A percentile compares a stretch with the other conserved stretches of the same genome.
Conservation (phyloP, 2,888 invertebrate species). For the Lomographa bimaculata region DNA sequence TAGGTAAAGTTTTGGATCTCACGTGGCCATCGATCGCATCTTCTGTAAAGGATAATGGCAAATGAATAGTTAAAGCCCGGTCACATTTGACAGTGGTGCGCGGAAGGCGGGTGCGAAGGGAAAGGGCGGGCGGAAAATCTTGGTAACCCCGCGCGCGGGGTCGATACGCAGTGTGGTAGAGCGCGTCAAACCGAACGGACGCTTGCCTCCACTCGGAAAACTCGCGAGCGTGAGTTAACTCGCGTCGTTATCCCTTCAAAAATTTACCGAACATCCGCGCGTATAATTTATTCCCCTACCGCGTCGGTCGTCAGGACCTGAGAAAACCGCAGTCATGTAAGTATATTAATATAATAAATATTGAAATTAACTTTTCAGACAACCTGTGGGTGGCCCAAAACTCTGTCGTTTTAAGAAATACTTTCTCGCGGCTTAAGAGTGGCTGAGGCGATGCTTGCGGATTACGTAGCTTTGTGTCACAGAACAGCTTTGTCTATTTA, state of each 20-base stretch:
- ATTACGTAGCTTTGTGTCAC: slow-evolving; percentile 3
- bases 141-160: slow-evolving; percentile 60
- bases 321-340: slow-evolving; percentile 15
- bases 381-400: slow-evolving; percentile 17
- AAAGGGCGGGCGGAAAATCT: slow-evolving; percentile 48
- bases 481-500: not conserved
- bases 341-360: not conserved
- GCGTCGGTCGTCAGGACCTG: slow-evolving; percentile 8
- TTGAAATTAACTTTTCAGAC: not conserved
- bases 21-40: slow-evolving; percentile 54
- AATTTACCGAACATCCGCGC: slow-evolving; percentile 3
- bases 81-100: slow-evolving; percentile 57
- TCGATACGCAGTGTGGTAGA: slow-evolving; percentile 73
- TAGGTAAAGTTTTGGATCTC: too few species aligned
- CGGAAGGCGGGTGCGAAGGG: slow-evolving; percentile 60
- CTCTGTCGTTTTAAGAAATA: slow-evolving; percentile 4
- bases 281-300: not conserved
- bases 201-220: slow-evolving; percentile 38
- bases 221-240: slow-evolving; percentile 38
- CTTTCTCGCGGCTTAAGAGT: slow-evolving; percentile 1
- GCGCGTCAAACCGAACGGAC: slow-evolving; percentile 48
- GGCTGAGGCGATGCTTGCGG: not conserved
- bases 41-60: slow-evolving; percentile 53
- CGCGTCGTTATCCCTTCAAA: slow-evolving; percentile 26
- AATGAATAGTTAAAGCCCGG: slow-evolving; percentile 14